phyloP scores from a whole-genome alignment of 30 jellyfish, hydroid and myxozoan species.

The Hydra vulgaris region DNA sequence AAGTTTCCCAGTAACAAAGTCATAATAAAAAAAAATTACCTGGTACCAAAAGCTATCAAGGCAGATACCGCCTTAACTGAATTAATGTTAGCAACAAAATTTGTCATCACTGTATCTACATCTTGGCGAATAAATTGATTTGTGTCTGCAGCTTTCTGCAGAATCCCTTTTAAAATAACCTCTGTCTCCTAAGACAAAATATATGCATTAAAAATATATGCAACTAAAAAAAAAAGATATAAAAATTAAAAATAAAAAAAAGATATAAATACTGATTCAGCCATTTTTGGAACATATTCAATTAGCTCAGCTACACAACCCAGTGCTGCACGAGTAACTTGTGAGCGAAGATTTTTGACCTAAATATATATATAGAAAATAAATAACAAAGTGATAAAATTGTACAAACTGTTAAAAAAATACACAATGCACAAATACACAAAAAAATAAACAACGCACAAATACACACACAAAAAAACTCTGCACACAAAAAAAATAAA shows the following conservation, averaged over 20 bases:
- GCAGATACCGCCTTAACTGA: slow-evolving; percentile 72
- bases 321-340: slow-evolving; percentile 73
- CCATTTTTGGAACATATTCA: slow-evolving; percentile 38
- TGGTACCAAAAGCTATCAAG: slow-evolving; percentile 61
- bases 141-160: slow-evolving; percentile 79
- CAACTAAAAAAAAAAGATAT: too few relatives aligned
- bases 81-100: slow-evolving; percentile 41
- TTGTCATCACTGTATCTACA: slow-evolving; percentile 51
- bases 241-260: too few relatives aligned
- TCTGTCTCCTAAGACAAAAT: slow-evolving; percentile 58
- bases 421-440: neutral
- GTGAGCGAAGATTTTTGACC: slow-evolving; percentile 95
- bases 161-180: slow-evolving; percentile 29
- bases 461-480: too few relatives aligned
- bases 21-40: slow-evolving; percentile 46
- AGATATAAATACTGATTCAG: slow-evolving; percentile 92
- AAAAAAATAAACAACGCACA: too few relatives aligned
- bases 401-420: neutral
- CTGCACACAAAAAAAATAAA: too few relatives aligned
- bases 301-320: slow-evolving; percentile 51
- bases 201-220: neutral
- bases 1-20: neutral
- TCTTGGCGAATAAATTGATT: slow-evolving; percentile 71
- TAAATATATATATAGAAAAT: neutral
- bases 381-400: neutral